Evolutionary conservation across 1,140 invertebrate genomes (phyloP).

Genomic region (Anastrepha ludens): DNA sequence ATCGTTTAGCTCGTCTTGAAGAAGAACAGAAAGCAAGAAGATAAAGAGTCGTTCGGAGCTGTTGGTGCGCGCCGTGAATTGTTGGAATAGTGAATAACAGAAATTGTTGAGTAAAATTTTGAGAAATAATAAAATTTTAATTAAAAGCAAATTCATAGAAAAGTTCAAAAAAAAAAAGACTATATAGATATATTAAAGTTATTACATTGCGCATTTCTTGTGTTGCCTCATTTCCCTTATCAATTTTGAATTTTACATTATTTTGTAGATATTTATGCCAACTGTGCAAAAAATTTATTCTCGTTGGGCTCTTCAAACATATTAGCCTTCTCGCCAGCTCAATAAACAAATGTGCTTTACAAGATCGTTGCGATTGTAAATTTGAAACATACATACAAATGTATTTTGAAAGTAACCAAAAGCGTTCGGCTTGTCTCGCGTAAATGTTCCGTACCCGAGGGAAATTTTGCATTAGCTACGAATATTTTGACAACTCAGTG

Average conservation of each 20-base stretch:
- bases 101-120: not conserved
- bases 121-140: too few species aligned
- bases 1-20: slow-evolving; percentile 5
- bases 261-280: not conserved
- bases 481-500: not conserved
- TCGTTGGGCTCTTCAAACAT: not conserved
- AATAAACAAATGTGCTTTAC: slow-evolving; percentile 13
- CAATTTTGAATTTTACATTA: not conserved
- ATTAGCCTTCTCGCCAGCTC: not conserved
- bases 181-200: not conserved
- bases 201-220: not conserved
- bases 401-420: not conserved
- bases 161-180: not conserved
- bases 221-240: not conserved
- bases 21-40: not conserved
- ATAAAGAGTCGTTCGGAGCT: not conserved
- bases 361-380: not conserved
- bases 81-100: not conserved
- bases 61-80: not conserved
- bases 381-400: not conserved
- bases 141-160: not conserved
- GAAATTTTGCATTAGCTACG: not conserved
- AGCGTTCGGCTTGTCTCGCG: not conserved
- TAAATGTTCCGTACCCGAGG: not conserved
- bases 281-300: not conserved